Evolutionary conservation across 2,797 vertebrate species (phyloP), one percentile per base, ranked within the genome.

Genomic region (Enteromius afrohamiltoni): DNA sequence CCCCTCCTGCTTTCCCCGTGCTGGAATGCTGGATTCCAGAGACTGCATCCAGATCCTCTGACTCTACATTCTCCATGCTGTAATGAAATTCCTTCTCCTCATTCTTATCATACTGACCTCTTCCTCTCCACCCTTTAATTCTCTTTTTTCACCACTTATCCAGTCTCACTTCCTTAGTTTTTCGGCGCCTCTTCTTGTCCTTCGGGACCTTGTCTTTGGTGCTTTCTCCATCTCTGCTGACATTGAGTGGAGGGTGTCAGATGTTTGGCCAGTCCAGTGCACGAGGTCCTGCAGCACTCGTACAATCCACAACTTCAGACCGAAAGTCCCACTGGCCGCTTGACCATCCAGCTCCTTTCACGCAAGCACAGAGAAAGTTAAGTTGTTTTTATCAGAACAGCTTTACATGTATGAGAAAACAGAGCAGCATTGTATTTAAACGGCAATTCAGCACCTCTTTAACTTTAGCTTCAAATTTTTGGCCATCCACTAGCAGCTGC

Each of bases 241-340:
- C 74, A 92, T 86, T 6, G 85, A 85, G 64, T 89, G 86, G 82
- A 95, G 86, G 64, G 85, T 89, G 76, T 89, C 87, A 58, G 89
- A 76, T 53, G 93, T 79, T 0, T 29, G 90, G 85, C 87, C 89
- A 62, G 91, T 89, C 94, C 94, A 95, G 91, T 92, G 88, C 17
- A 93, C 91, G 75, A 95, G 82, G 79, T 95, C 95, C 87, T 83
- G 89, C 85, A 89, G 92, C 86, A 95, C 84, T n/a, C 87, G 87
- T 84, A 92, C 93, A 34, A 93, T 87, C 94, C 93, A 94, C 62
- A 90, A 51, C 91, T 95, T 95, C 78, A 95, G 49, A 42, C 90
- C 89, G 73, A 94, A 94, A 83, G 88, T 26, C 26, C 9, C 3
- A 5, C 67, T 37, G 79, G 79, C 62, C 17, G 83, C 65, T 1